Base-by-base conservation (phyloP, 2,113 vertebrate genomes). In the Ellobius talpinus region DNA sequence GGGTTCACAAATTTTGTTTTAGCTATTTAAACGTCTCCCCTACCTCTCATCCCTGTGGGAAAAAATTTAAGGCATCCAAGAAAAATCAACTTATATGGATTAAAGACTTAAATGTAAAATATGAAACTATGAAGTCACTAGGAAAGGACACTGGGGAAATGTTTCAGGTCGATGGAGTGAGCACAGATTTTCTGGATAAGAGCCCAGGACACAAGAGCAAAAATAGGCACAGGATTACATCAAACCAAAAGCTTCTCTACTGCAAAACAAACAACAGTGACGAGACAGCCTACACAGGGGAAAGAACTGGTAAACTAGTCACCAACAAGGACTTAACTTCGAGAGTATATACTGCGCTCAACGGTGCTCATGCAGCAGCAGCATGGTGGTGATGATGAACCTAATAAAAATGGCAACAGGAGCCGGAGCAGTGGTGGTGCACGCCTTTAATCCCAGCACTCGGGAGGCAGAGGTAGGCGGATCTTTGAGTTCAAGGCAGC, bases 121-220 rank as follows among this genome's bases (percentile, higher is more conserved):
- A 33, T 65, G 81, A 93, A 76, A 86, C 70, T 85, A 52, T n/a
- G 70, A 86, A 61, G 23, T 31, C 42, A 86, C 33, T n/a, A 76
- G 81, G 45, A 66, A 26, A 76, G 31, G 42, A 74, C 79, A 84
- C 5, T 47, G 17, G 31, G 65, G 91, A 36, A 76, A 86, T 66
- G 45, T 47, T 66, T 86, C 66, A 86, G 70, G 81, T 74, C 52
- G 21, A 21, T 7, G 31, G 42, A 74, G n/a, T 45, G 52, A 52
- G 52, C n/a, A 74, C 68, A 58, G 87, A 61, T 23, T 76, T 89
- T 76, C 87, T 89, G 87, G 70, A 76, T 76, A 76, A 76, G 72
- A 76, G 70, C 72, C 87, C 52, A 33, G 70, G 50, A 42, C 73
- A 61, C 70, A 39, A 73, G 26, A 61, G 52, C 70, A 89, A 42